These are phyloP conservation scores for Elephantulus edwardii DNA, from an alignment of 2,113 vertebrate species.

Conservation along the genomic window DNA sequence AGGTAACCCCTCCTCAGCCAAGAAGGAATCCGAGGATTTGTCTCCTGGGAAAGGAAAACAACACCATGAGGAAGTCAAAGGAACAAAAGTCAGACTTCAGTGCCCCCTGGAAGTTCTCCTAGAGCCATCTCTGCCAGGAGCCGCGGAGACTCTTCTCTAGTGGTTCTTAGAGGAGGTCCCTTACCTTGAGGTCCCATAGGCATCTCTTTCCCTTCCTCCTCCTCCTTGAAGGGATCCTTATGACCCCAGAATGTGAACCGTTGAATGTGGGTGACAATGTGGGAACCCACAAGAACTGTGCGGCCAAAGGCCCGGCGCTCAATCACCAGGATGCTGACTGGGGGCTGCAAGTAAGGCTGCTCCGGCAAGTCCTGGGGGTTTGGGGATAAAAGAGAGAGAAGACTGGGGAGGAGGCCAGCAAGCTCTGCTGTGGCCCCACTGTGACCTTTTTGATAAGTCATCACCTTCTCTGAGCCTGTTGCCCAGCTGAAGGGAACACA, in stretches of 20 bases:
- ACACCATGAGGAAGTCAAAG: neutral
- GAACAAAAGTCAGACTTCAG: neutral
- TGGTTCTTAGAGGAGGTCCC: neutral
- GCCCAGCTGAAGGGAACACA: neutral
- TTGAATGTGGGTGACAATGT: constrained; percentile 90
- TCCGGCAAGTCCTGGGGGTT: constrained; percentile 91
- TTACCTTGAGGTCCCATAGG: constrained; percentile 75
- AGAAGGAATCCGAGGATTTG: constrained; percentile 8
- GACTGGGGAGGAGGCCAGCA: neutral
- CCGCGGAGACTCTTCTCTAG: constrained; percentile 12
- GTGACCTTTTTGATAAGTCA: neutral
- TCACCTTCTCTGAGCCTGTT: neutral
- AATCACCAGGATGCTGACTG: constrained; percentile 93
- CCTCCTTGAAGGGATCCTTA: constrained; percentile 82
- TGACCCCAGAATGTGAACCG: constrained; percentile 85
- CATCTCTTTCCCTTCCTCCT: constrained; percentile 79
- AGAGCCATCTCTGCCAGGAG: neutral
- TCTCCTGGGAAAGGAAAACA: constrained; percentile 20
- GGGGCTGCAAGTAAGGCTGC: constrained; percentile 93
- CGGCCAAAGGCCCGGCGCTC: constrained; percentile 92
- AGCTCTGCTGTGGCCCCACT: neutral
- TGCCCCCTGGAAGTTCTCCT: neutral
- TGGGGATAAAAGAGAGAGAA: neutral
- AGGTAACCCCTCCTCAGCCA: neutral
- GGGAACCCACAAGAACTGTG: constrained; percentile 90